Conservation (phyloP, 2,888 invertebrate species). For the Pyralis farinalis region DNA sequence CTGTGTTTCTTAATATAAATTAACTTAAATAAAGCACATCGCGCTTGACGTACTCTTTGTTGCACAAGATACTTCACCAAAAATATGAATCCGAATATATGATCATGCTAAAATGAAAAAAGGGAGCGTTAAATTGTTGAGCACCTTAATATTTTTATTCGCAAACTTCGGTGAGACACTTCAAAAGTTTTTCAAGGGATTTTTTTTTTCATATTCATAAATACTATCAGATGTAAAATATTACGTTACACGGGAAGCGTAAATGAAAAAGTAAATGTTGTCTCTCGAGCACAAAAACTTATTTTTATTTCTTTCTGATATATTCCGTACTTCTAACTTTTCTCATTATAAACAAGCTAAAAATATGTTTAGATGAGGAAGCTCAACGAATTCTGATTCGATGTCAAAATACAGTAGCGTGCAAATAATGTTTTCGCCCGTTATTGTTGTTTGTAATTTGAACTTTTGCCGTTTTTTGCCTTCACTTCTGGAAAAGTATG, state of each 20-base stretch:
- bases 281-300: constrained; percentile 1
- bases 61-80: not conserved
- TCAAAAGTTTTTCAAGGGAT: constrained; percentile 2
- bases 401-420: constrained; percentile 23
- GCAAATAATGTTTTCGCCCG: constrained; percentile 25
- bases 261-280: constrained; percentile 1
- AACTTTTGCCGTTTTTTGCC: constrained; percentile 24
- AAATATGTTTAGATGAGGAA: constrained; percentile 24
- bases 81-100: not conserved
- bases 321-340: constrained; percentile 36
- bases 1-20: not conserved
- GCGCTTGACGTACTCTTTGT: too few relatives aligned
- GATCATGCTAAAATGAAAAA: not conserved
- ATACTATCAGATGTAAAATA: not conserved
- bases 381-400: constrained; percentile 32
- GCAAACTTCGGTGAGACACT: not conserved
- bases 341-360: constrained; percentile 36
- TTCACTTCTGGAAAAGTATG: constrained; percentile 19
- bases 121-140: not conserved
- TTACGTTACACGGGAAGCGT: not conserved
- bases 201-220: constrained; percentile 5
- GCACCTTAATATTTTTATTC: not conserved
- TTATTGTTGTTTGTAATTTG: constrained; percentile 27
- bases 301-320: constrained; percentile 18
- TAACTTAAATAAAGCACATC: too few relatives aligned